A percentile compares a stretch with the other conserved stretches of the same genome.
These are phyloP conservation scores for Teleopsis dalmanni DNA, from an alignment of 1,140 invertebrate species.

Conservation along the genomic window DNA sequence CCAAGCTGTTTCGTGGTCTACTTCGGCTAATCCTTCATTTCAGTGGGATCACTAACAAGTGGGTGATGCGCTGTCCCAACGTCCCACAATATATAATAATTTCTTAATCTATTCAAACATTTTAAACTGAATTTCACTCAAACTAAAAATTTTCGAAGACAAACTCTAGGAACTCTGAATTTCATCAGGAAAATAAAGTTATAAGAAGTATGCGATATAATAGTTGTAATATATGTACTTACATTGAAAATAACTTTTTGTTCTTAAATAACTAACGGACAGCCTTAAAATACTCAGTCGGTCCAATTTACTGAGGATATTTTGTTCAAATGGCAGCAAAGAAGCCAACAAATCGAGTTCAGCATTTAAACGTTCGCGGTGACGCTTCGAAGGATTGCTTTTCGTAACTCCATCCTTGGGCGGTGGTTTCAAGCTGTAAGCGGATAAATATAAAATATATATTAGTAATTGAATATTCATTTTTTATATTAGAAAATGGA, in stretches of 20 bases:
- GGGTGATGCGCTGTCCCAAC: too few species aligned
- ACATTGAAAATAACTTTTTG: constrained; percentile 99
- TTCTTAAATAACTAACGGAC: constrained; percentile 94
- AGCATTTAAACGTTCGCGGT: constrained; percentile 93
- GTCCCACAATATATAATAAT: too few species aligned
- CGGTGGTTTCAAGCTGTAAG: constrained; percentile 84
- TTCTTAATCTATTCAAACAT: too few species aligned
- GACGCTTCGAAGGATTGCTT: constrained; percentile 96
- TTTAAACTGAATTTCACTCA: too few species aligned
- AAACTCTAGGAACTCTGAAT: too few species aligned
- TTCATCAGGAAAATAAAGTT: too few species aligned
- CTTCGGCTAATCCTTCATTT: too few species aligned
- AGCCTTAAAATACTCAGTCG: constrained; percentile 93
- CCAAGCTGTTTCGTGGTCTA: too few species aligned
- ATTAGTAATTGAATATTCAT: constrained; percentile 1
- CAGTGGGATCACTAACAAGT: too few species aligned
- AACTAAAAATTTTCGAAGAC: too few species aligned
- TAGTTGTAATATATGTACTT: constrained; percentile 36
- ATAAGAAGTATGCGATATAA: too few species aligned
- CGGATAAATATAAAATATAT: constrained; percentile 8
- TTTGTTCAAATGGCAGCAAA: constrained; percentile 95
- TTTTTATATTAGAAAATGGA: too few species aligned
- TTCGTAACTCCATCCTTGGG: constrained; percentile 96
- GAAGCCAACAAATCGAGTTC: constrained; percentile 97
- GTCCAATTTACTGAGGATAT: constrained; percentile 96